These are phyloP conservation scores for Calyptommatus sinebrachiatus DNA, from an alignment of 2,113 vertebrate species.

Conservation along the genomic window DNA sequence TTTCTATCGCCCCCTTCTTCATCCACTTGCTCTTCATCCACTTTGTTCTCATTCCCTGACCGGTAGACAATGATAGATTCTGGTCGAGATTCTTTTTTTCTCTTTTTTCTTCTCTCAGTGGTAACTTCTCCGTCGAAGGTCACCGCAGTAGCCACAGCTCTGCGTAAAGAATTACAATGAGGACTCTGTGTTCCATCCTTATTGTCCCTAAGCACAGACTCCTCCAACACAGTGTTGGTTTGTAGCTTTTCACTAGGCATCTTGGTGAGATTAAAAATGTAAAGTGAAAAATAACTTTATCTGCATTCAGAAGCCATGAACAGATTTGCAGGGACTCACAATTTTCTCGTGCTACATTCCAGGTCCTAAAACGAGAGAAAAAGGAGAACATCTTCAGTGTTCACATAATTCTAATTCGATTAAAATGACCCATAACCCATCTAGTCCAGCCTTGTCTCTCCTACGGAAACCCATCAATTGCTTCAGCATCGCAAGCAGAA, in stretches of 20 bases:
- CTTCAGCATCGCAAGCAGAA: too few relatives aligned
- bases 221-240: constrained; percentile 60
- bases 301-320: constrained; percentile 41
- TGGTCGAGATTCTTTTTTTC: constrained; percentile 85
- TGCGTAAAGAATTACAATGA: constrained; percentile 59
- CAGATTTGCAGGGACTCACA: constrained; percentile 14
- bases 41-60: constrained; percentile 81
- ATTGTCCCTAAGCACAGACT: constrained; percentile 43
- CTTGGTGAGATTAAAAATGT: constrained; percentile 25
- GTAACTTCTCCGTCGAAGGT: constrained; percentile 81
- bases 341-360: constrained; percentile 43
- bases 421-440: background rate
- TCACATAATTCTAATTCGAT: background rate
- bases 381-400: constrained; percentile 13
- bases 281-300: constrained; percentile 12
- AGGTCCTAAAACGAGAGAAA: constrained; percentile 52
- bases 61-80: constrained; percentile 95
- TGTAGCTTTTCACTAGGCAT: constrained; percentile 59
- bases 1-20: constrained; percentile 81
- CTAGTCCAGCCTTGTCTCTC: too few relatives aligned
- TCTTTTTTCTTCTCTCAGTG: constrained; percentile 77
- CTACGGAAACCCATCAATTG: too few relatives aligned
- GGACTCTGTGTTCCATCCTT: constrained; percentile 65
- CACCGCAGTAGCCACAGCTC: constrained; percentile 66
- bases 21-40: constrained; percentile 78